Conservation (phyloP, 1,140 invertebrate species). For the Hormaphis cornu region DNA sequence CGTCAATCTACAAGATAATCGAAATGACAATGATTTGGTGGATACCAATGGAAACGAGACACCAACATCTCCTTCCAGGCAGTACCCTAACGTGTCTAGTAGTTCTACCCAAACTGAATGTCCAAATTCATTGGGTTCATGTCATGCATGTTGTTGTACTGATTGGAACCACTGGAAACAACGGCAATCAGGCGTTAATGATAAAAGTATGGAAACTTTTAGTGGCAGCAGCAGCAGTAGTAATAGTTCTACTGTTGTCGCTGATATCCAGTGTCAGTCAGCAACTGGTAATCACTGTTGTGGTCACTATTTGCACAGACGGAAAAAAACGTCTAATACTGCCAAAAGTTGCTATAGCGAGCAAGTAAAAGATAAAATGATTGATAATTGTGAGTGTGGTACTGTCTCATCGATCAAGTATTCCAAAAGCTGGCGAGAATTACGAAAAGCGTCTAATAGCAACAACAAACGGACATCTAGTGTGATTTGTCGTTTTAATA, state of each 20-base stretch:
- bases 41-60: neutral
- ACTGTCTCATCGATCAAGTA: neutral
- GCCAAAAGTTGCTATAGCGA: neutral
- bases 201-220: too few species aligned
- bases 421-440: constrained; percentile 8
- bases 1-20: too few species aligned
- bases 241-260: neutral
- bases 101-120: constrained; percentile 19
- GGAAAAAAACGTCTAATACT: neutral
- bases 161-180: constrained; percentile 11
- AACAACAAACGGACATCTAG: neutral
- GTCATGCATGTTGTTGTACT: neutral
- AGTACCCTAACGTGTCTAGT: neutral
- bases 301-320: neutral
- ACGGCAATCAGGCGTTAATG: neutral
- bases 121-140: neutral
- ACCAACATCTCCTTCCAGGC: neutral
- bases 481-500: neutral
- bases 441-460: neutral
- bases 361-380: neutral
- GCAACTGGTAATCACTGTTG: neutral
- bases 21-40: neutral
- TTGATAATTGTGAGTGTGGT: neutral
- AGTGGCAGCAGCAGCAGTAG: neutral
- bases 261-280: neutral